Evolutionary conservation across 2,888 invertebrate genomes (phyloP).

Genomic region (Diaprepes abbreviatus): DNA sequence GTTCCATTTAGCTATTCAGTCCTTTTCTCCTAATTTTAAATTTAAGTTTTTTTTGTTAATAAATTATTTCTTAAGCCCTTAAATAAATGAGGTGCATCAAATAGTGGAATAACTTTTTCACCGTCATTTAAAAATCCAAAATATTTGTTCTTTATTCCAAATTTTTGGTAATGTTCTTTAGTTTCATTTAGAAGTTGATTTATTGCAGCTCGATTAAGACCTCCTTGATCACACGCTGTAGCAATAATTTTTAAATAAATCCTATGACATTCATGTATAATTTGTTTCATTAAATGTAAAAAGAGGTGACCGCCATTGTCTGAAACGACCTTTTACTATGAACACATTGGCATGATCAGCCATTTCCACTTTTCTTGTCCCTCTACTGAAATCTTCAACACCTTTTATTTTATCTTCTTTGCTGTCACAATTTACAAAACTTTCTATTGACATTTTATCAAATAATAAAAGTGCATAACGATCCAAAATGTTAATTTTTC

Average conservation of each 20-base stretch:
- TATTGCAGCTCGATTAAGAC: background rate
- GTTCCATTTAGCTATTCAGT: background rate
- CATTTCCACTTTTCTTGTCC: background rate
- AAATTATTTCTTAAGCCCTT: background rate
- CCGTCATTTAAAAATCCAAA: background rate
- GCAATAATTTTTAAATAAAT: background rate
- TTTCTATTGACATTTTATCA: slow-evolving; percentile 15
- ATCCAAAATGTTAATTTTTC: slow-evolving; percentile 1
- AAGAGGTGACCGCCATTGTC: background rate
- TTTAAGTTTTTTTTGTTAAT: background rate
- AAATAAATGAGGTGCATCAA: background rate
- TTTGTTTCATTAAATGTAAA: background rate
- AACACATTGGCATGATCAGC: background rate
- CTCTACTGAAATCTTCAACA: background rate
- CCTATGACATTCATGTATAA: background rate
- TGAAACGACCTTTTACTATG: background rate
- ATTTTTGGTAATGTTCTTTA: no score
- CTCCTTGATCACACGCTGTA: background rate
- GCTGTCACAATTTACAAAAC: background rate
- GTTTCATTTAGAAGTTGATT: no score
- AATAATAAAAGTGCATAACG: slow-evolving; percentile 1
- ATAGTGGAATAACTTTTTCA: background rate
- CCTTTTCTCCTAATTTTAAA: background rate
- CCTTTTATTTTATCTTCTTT: background rate
- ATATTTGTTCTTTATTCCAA: no score